Conservation (phyloP, 2,888 invertebrate genomes). For the Morinoia aosen region DNA sequence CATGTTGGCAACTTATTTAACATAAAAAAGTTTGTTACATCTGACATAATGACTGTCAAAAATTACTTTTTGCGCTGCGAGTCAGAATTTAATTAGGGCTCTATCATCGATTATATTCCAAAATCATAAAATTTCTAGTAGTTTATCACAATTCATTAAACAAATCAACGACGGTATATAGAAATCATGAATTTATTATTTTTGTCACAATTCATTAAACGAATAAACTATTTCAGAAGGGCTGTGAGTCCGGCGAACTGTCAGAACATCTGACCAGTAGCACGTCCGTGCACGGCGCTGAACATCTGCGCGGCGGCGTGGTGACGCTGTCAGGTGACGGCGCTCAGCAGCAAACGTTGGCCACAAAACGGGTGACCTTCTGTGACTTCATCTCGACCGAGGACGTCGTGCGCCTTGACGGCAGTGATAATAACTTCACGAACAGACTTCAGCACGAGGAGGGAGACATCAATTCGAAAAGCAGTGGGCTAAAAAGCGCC, state of each 20-base stretch:
- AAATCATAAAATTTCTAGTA: not conserved
- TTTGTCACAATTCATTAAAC: too few species aligned
- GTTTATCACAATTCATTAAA: not conserved
- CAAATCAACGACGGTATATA: too few species aligned
- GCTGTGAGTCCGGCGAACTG: not conserved
- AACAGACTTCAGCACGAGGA: not conserved
- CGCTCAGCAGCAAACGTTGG: not conserved
- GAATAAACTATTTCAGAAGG: not conserved
- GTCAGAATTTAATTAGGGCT: not conserved
- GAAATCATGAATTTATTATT: too few species aligned
- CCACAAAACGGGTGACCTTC: constrained; percentile 12
- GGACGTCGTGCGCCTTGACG: not conserved
- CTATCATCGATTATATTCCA: not conserved
- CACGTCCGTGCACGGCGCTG: not conserved
- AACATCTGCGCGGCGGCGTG: not conserved
- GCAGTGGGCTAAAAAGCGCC: not conserved
- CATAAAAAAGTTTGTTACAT: too few species aligned
- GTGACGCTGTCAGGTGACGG: not conserved
- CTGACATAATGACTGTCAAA: too few species aligned
- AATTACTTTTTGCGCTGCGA: not conserved
- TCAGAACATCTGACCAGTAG: not conserved
- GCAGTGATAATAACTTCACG: not conserved
- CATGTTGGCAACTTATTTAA: too few species aligned
- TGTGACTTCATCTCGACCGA: constrained; percentile 25
- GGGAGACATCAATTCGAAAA: not conserved